Conservation (phyloP, 2,113 vertebrate species). For the Ascaphus truei region DNA sequence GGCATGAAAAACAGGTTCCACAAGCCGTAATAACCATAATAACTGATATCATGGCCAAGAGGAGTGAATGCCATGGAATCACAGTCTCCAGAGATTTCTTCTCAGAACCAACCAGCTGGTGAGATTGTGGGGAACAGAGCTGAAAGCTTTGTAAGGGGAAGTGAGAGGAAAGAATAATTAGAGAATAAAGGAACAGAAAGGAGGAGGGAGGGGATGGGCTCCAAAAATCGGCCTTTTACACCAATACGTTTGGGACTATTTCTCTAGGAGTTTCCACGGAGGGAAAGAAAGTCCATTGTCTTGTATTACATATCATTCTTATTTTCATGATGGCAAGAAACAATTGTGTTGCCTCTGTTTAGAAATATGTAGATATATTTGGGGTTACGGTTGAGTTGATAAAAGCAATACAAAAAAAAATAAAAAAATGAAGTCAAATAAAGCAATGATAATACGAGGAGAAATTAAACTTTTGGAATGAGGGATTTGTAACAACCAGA, state of each 20-base stretch:
- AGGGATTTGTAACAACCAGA: constrained; percentile 46
- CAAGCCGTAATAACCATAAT: too few relatives aligned
- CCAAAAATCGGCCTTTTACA: constrained; percentile 79
- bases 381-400: constrained; percentile 53
- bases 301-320: constrained; percentile 34
- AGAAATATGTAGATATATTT: constrained; percentile 63
- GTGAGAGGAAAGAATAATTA: not conserved
- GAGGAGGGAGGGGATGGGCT: constrained; percentile 25
- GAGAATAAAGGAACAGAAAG: constrained; percentile 10
- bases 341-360: constrained; percentile 94
- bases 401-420: constrained; percentile 46
- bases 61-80: too few relatives aligned
- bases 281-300: constrained; percentile 47
- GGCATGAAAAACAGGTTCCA: too few relatives aligned
- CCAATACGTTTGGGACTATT: constrained; percentile 85
- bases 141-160: not conserved
- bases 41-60: too few relatives aligned
- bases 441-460: constrained; percentile 58
- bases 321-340: constrained; percentile 89
- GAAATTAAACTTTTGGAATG: constrained; percentile 64
- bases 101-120: not conserved
- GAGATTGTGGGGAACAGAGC: too few relatives aligned
- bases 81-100: not conserved
- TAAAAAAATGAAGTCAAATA: constrained; percentile 61
- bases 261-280: constrained; percentile 6